Base-by-base conservation (phyloP, 1,140 invertebrate species). In the Anthonomus grandis region DNA sequence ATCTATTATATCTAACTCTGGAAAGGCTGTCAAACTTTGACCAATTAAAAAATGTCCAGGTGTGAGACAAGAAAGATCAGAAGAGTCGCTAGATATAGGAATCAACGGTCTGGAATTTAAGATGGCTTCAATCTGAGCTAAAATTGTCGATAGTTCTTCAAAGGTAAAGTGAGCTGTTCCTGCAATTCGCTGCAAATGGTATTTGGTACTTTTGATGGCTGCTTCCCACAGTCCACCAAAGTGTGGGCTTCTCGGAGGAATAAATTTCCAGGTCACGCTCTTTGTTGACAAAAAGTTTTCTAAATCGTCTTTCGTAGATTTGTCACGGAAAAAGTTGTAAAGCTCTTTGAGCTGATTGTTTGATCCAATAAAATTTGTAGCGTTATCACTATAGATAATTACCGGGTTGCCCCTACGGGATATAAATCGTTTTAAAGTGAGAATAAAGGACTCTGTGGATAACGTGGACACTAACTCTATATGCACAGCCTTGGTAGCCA, bases 21-120 rank as follows among this genome's bases (percentile, higher is more conserved):
- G 63, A 17, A 66, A 17, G 6, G 64, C 22, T 3, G 48, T 63
- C 5, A 72, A 44, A 10, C 67, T 57, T 24, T 47, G 18, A 8
- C 72, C 72, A 46, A 73, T 73, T 12, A 75, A 46, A 42, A 76
- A 76, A 60, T 75, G 71, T 13, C 56, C 72, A 9, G 74, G 72
- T 13, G 73, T 72, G 1, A 72, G 46, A 15, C 34, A 9, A 0
- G 15, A 12, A n/a, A 61, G 34, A 24, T 71, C 69, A 57, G 63
- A 48, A 42, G 65, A 55, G 49, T 69, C 64, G 34, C 50, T 49
- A 13, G 60, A 62, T 9, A 70, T 17, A 8, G 63, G 62, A 21
- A 39, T 57, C 5, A 75, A 24, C 10, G 73, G 72, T 10, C 74
- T 42, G 2, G 65, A 67, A 57, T 74, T 73, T 8, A 75, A 36